A percentile compares a stretch with the other conserved stretches of the same genome.
Evolutionary conservation across 2,888 invertebrate species (phyloP).

Genomic region (Pinctada fucata): DNA sequence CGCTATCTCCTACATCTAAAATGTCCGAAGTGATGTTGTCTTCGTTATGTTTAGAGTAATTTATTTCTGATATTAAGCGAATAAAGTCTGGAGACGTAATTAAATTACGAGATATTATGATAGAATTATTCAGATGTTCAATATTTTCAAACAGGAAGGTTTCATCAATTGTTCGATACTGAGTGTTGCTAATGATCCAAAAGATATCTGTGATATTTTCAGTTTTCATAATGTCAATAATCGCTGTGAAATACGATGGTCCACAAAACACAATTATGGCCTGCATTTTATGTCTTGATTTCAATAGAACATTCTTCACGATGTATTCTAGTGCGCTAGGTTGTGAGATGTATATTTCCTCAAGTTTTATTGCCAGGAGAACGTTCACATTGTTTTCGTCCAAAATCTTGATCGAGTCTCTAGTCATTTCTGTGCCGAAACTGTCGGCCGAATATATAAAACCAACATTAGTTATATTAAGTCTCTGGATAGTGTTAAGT

Average conservation of each 20-base stretch:
- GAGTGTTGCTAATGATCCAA: not conserved
- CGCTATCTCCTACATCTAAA: no score
- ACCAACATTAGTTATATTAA: not conserved
- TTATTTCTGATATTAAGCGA: no score
- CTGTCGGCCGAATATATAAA: not conserved
- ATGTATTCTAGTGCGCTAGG: not conserved
- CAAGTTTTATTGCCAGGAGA: not conserved
- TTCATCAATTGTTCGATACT: not conserved
- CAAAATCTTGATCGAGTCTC: not conserved
- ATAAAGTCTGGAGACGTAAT: no score
- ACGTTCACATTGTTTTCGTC: not conserved
- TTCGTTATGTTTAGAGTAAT: no score
- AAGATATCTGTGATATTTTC: not conserved
- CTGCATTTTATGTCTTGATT: not conserved
- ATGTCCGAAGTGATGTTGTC: no score
- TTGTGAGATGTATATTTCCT: not conserved
- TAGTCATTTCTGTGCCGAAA: not conserved
- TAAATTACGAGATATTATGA: no score
- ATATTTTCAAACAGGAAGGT: no score
- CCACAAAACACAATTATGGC: not conserved
- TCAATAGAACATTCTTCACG: not conserved
- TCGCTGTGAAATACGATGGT: not conserved
- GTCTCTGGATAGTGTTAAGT: not conserved
- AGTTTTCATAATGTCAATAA: not conserved
- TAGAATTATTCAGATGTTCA: no score